These are phyloP conservation scores for Bimastos eiseni DNA, from an alignment of 2,888 invertebrate species.

Conservation along the genomic window DNA sequence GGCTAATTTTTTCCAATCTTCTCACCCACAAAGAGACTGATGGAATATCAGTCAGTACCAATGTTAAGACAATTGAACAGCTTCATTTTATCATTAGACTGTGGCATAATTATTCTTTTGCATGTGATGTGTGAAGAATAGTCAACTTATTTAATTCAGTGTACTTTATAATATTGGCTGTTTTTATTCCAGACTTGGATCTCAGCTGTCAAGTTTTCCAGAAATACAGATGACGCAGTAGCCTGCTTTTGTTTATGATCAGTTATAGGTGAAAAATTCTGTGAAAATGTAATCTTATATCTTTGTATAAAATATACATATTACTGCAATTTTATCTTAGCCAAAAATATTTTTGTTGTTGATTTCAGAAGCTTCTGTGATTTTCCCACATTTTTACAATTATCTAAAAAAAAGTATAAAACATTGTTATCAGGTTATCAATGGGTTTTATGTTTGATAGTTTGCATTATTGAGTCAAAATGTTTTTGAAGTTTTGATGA, in stretches of 20 bases:
- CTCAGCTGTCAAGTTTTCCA: background rate
- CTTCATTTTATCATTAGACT: too few relatives aligned
- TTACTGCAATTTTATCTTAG: background rate
- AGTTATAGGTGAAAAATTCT: background rate
- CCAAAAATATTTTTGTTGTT: background rate
- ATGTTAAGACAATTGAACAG: too few relatives aligned
- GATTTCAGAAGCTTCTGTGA: conserved; percentile 13
- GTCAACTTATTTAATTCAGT: background rate
- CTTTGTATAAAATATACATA: background rate
- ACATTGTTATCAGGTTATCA: background rate
- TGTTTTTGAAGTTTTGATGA: background rate
- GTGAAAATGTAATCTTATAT: background rate
- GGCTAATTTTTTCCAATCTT: too few relatives aligned
- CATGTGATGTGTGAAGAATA: too few relatives aligned
- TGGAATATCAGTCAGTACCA: too few relatives aligned
- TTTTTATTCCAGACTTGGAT: background rate
- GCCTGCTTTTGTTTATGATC: background rate
- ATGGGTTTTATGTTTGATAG: background rate
- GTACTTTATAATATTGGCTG: background rate
- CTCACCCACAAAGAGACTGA: too few relatives aligned
- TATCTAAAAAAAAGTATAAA: background rate
- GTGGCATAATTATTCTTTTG: too few relatives aligned
- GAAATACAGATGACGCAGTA: background rate
- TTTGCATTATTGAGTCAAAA: background rate
- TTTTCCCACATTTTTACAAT: background rate